A percentile compares a stretch with the other conserved stretches of the same genome.
These are phyloP conservation scores for Drosophila multiciliata DNA, from an alignment of 2,888 invertebrate genomes.

Conservation along the genomic window DNA sequence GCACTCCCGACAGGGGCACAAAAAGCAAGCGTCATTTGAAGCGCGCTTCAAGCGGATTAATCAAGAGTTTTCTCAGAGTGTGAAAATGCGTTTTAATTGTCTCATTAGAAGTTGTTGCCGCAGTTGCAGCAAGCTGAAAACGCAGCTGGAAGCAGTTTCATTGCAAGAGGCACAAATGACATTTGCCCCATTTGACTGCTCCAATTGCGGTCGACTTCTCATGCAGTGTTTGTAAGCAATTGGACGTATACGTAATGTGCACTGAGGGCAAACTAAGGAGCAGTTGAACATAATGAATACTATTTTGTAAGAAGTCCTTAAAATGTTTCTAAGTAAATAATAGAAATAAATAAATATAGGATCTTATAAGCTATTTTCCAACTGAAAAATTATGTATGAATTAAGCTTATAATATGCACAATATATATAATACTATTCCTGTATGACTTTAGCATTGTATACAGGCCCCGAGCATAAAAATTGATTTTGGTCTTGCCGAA, in stretches of 20 bases:
- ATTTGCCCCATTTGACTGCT: constrained; percentile 4
- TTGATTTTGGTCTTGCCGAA: constrained; percentile 32
- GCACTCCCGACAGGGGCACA: constrained; percentile 32
- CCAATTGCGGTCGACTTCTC: constrained; percentile 2
- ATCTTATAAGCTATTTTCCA: background rate
- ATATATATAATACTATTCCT: background rate
- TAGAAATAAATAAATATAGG: background rate
- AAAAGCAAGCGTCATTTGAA: constrained; percentile 53
- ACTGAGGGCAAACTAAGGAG: constrained; percentile 30
- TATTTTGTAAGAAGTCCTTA: background rate
- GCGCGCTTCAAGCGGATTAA: constrained; percentile 56
- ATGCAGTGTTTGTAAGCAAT: constrained; percentile 15
- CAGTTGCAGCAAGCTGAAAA: constrained; percentile 21
- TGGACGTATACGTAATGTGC: constrained; percentile 65
- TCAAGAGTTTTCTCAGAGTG: constrained; percentile 34
- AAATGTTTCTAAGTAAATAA: background rate
- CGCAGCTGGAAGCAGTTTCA: constrained; percentile 20
- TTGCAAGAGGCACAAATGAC: constrained; percentile 7
- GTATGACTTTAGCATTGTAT: background rate
- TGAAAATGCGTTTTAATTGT: constrained; percentile 55
- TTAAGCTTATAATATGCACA: no score
- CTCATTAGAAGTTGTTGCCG: constrained; percentile 57
- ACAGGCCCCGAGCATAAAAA: constrained; percentile 14
- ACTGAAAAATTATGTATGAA: background rate
- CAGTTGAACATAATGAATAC: constrained; percentile 6